A percentile compares a stretch with the other conserved stretches of the same genome.
Evolutionary conservation across 2,888 invertebrate genomes (phyloP).

Genomic region (Cheilosia variabilis): DNA sequence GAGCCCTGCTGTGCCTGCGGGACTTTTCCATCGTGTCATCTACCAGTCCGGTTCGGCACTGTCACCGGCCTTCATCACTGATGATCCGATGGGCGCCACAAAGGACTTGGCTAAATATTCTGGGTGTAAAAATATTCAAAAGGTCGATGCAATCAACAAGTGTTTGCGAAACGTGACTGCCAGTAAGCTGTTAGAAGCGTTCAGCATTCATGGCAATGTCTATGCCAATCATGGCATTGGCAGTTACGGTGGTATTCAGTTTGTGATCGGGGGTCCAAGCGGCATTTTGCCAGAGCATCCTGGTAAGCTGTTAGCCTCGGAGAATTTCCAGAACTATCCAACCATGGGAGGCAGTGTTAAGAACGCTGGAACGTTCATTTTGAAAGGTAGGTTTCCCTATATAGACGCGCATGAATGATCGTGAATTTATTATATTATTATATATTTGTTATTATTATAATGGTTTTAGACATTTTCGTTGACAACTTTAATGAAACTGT

Average conservation of each 20-base stretch:
- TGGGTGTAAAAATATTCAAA: constrained; percentile 79
- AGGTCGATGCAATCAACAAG: constrained; percentile 79
- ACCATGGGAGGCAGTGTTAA: constrained; percentile 84
- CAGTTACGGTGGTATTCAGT: constrained; percentile 80
- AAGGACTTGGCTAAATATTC: constrained; percentile 71
- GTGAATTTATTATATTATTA: neutral
- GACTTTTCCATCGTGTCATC: constrained; percentile 85
- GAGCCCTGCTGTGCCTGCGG: constrained; percentile 82
- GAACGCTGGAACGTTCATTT: constrained; percentile 84
- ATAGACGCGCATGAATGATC: neutral
- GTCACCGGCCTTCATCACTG: constrained; percentile 83
- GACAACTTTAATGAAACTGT: constrained; percentile 81
- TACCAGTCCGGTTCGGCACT: constrained; percentile 85
- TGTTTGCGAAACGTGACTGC: constrained; percentile 82
- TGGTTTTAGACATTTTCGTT: constrained; percentile 79
- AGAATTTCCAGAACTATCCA: constrained; percentile 81
- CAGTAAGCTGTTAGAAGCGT: constrained; percentile 79
- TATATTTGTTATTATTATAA: too few species aligned
- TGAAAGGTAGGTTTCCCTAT: constrained; percentile 80
- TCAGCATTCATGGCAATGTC: constrained; percentile 80
- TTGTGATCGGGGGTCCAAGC: constrained; percentile 82
- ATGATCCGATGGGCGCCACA: constrained; percentile 15
- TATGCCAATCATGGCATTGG: constrained; percentile 77
- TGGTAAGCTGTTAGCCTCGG: neutral
- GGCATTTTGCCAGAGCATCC: constrained; percentile 81